Evolutionary conservation across 2,113 vertebrate species (phyloP), one percentile per base, ranked within the genome.

Genomic region (Plecturocebus donacophilus): DNA sequence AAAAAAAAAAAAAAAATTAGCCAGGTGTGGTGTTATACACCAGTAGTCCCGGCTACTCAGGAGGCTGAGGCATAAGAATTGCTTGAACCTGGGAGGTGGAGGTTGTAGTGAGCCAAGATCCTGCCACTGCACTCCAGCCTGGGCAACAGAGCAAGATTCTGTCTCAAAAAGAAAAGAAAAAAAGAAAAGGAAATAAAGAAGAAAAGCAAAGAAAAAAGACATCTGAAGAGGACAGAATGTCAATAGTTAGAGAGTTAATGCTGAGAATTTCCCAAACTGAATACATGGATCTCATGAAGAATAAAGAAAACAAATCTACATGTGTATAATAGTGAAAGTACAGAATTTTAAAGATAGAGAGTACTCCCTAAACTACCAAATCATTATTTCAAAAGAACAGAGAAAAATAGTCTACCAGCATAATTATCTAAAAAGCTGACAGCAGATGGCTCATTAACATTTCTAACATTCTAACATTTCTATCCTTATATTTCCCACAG

Each of bases 361-460:
- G 75, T 87, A 61, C 23, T 83, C 30, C 86, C 70, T 87, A 91
- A 87, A 70, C 71, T 90, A 73, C 40, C 38, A 66, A 90, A 68
- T 23, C 45, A 86, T 80, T 88, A 95, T 95, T 79, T 75, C 35
- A 96, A 49, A 91, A 84, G 21, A 88, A 83, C 11, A 76, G 27
- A 91, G 38, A 85, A 95, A 96, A 79, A 21, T 6, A 61, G 47
- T 42, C 32, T 96, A 58, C 49, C 20, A 66, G 35, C 11, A 42
- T 38, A 19, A 47, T 61, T 76, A 73, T 64, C n/a, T 85, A 89
- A 95, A 92, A 95, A 80, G 61, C 23, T 90, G 20, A 83, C 5
- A 58, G 38, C 13, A 45, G 61, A 80, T 73, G n/a, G 23, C 11
- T 68, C 49, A 91, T 68, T 47, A 91, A 66, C 47, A 58, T 45